These are phyloP conservation scores for Sicus ferrugineus DNA, from an alignment of 2,888 invertebrate species.

Conservation along the genomic window DNA sequence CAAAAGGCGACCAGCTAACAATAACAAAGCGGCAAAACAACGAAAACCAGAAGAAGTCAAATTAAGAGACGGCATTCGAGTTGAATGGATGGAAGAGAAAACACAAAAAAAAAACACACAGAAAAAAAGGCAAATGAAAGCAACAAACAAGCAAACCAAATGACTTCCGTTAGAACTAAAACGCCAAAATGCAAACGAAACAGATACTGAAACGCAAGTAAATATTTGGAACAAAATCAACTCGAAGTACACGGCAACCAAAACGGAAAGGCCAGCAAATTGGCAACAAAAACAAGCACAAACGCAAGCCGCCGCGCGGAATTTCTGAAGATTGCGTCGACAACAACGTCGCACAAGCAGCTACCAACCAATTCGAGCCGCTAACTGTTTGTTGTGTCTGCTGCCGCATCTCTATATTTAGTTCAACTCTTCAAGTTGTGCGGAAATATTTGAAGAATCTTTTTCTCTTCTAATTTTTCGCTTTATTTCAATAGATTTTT, in stretches of 20 bases:
- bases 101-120: not conserved
- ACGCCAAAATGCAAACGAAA: not conserved
- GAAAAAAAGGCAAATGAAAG: not conserved
- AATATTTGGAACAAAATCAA: not conserved
- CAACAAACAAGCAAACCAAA: not conserved
- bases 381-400: not conserved
- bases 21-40: too few species aligned
- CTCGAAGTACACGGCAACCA: not conserved
- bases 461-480: too few species aligned
- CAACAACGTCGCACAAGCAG: not conserved
- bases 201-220: not conserved
- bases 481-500: too few species aligned
- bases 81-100: not conserved
- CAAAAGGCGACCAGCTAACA: too few species aligned
- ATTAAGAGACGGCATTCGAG: not conserved
- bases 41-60: not conserved
- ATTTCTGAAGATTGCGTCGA: not conserved
- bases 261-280: not conserved
- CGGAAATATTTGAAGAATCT: too few species aligned
- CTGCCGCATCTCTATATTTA: too few species aligned
- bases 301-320: not conserved
- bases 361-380: not conserved
- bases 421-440: too few species aligned
- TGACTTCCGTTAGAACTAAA: not conserved
- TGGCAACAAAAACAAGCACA: not conserved